Evolutionary conservation across 1,140 invertebrate genomes (phyloP), one percentile per base, ranked within the genome.

Genomic region (Venturia canescens): DNA sequence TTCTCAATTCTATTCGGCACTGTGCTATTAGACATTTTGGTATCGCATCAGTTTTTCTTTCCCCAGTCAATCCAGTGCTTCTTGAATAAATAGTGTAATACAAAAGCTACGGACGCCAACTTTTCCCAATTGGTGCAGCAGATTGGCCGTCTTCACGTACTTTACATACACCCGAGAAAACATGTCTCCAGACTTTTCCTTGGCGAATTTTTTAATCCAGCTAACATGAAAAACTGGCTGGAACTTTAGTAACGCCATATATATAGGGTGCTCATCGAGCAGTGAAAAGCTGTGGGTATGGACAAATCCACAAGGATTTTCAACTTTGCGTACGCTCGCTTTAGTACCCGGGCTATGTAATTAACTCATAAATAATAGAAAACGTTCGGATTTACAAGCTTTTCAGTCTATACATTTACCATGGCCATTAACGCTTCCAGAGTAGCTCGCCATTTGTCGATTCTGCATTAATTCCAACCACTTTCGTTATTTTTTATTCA

Each of bases 281-380:
- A 23, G 18, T 57, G 53, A 57, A 57, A 57, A 57, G 53, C 53
- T 53, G 15, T 15, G 6, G 6, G 53, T 11, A 44, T 13, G 5
- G 53, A 23, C 53, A 57, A 57, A 57, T 57, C 16, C 53, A 57
- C 53, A 23, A 21, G 53, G 53, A 57, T 57, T 57, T 57, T 57
- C 53, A 23, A 57, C 53, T 57, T 57, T 18, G 53, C n/a, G n/a
- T 53, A 2, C 50, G 15, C 21, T 18, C 53, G 53, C 53, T 57
- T 57, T 57, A 57, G 53, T 23, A 23, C 3, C 18, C 53, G 53
- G 53, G 21, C 16, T 23, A 9, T 18, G 18, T 57, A 57, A 57
- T 57, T 57, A 57, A 57, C 53, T 57, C 53, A 57, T 57, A 57
- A 57, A 57, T 57, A 57, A 57, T 57, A 57, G 11, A 44, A 57